Percentiles rank a stretch among this genome's conserved stretches.
phyloP scores from a whole-genome alignment of 2,113 vertebrate genomes.

The Stigmatopora argus region DNA sequence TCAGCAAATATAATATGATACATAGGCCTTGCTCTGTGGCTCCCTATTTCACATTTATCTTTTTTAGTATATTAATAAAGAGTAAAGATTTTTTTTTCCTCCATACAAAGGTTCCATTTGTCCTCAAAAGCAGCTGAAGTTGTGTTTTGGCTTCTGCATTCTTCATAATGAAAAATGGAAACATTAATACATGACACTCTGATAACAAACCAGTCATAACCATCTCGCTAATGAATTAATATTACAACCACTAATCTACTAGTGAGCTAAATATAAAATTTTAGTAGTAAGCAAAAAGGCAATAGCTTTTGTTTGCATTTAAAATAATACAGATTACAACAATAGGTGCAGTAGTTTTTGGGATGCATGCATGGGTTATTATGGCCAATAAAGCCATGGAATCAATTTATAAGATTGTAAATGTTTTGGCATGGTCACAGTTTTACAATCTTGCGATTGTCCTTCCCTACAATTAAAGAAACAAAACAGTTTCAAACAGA shows the following conservation, averaged over 20 bases:
- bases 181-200: constrained; percentile 46
- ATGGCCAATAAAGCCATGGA: not conserved
- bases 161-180: constrained; percentile 61
- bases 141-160: constrained; percentile 66
- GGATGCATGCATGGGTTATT: not conserved
- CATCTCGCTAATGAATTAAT: constrained; percentile 48
- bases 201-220: constrained; percentile 50
- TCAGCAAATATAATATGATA: constrained; percentile 65
- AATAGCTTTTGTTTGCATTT: not conserved
- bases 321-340: not conserved
- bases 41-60: constrained; percentile 70
- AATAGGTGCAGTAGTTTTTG: not conserved
- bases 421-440: not conserved
- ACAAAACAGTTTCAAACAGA: not conserved
- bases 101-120: constrained; percentile 62
- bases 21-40: constrained; percentile 46
- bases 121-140: constrained; percentile 70
- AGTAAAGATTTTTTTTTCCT: constrained; percentile 69
- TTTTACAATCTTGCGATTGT: not conserved
- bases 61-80: constrained; percentile 75
- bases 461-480: not conserved
- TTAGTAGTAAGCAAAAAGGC: not conserved
- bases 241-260: constrained; percentile 38
- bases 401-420: not conserved
- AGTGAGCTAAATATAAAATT: not conserved